Evolutionary conservation across 2,113 vertebrate species (phyloP).

Genomic region (Entomyzon cyanotis): DNA sequence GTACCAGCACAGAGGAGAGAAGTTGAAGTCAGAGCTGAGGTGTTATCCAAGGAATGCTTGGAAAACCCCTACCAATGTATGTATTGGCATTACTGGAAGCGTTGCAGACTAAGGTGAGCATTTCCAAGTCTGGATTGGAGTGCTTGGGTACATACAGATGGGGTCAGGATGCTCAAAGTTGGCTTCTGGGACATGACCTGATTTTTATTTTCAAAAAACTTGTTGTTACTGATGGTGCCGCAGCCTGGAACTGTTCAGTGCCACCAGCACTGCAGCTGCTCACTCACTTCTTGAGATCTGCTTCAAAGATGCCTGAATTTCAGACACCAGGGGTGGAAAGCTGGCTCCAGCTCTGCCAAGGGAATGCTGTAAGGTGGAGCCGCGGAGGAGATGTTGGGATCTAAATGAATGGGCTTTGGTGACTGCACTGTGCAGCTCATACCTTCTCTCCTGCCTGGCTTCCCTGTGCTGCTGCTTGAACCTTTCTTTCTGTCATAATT

Average conservation of each 20-base stretch:
- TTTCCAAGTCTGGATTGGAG: background rate
- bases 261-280: background rate
- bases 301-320: background rate
- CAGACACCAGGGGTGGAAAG: background rate
- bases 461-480: constrained; percentile 63
- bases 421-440: background rate
- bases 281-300: background rate
- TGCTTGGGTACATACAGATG: fast-evolving
- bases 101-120: background rate
- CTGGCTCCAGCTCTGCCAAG: background rate
- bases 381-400: fast-evolving
- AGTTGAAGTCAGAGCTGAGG: background rate
- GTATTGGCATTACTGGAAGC: background rate
- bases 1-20: background rate
- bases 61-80: fast-evolving
- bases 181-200: background rate
- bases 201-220: background rate
- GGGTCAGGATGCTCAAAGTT: background rate
- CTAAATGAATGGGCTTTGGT: background rate
- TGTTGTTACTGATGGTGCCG: background rate
- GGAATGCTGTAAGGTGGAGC: fast-evolving
- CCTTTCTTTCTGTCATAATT: constrained; percentile 24
- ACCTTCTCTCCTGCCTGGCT: constrained; percentile 27
- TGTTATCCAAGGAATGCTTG: background rate
- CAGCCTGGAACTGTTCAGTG: background rate